Percentiles rank a stretch among this genome's conserved stretches.
These are phyloP conservation scores for Furcifer pardalis DNA, from an alignment of 2,797 vertebrate species.

Conservation along the genomic window DNA sequence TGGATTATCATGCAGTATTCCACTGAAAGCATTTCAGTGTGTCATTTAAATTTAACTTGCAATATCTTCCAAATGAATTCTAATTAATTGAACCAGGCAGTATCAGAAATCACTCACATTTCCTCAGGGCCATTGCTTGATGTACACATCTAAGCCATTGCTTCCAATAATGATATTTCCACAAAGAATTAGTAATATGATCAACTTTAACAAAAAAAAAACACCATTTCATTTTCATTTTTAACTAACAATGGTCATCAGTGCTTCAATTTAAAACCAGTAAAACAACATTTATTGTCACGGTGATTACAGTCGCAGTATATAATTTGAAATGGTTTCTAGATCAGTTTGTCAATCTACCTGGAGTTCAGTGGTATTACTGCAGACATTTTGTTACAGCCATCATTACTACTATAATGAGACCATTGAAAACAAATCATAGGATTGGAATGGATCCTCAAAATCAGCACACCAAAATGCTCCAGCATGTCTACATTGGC, in stretches of 20 bases:
- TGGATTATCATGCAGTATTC: background rate
- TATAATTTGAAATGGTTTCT: background rate
- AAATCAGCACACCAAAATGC: background rate
- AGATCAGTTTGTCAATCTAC: background rate
- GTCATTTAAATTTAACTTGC: background rate
- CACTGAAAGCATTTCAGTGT: background rate
- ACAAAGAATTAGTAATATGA: background rate
- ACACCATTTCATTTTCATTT: background rate
- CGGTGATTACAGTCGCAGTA: background rate
- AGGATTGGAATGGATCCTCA: background rate
- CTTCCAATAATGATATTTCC: background rate
- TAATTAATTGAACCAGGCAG: conserved; percentile 1
- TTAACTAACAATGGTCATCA: background rate
- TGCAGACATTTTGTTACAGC: background rate
- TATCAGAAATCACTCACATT: background rate
- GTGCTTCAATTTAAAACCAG: background rate
- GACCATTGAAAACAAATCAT: background rate
- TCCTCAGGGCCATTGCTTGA: background rate
- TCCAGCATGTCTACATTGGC: background rate
- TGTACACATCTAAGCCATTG: background rate
- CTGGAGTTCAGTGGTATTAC: background rate
- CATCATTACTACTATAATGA: background rate
- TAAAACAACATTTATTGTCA: too few relatives aligned
- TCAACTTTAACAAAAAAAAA: background rate
- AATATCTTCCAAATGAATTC: background rate